These are phyloP conservation scores for Parambassis ranga DNA, from an alignment of 2,797 vertebrate species.

Conservation along the genomic window DNA sequence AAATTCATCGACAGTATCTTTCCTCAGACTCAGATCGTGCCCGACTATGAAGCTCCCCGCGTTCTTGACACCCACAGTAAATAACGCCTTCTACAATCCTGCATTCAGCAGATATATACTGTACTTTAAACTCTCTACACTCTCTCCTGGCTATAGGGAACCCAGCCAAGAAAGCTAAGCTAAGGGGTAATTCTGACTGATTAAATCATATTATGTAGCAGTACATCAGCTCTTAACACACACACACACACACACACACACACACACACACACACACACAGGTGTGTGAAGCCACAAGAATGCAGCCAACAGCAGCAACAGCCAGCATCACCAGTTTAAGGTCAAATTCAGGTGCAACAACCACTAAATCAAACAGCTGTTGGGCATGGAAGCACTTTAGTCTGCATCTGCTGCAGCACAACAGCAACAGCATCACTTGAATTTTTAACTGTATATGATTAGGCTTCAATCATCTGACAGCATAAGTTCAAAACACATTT, in stretches of 20 bases:
- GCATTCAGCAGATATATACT: not conserved
- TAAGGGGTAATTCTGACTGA: slow-evolving; percentile 3
- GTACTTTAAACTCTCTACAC: not conserved
- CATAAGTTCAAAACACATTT: slow-evolving; percentile 35
- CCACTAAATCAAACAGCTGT: slow-evolving; percentile 25
- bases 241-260: no score
- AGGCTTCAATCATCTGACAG: slow-evolving; percentile 27
- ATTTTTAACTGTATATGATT: slow-evolving; percentile 22
- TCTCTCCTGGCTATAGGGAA: not conserved
- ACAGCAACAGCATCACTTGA: slow-evolving; percentile 11
- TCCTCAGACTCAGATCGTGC: not conserved
- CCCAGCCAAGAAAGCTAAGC: slow-evolving; percentile 5
- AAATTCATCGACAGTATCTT: not conserved
- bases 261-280: no score
- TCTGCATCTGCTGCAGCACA: slow-evolving; percentile 19
- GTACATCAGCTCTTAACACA: slow-evolving; percentile 8
- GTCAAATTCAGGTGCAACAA: slow-evolving; percentile 32
- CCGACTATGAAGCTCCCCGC: not conserved
- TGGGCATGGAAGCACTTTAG: slow-evolving; percentile 12
- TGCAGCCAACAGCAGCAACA: slow-evolving; percentile 47
- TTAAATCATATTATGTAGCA: slow-evolving; percentile 10
- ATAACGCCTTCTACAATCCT: slow-evolving; percentile 1
- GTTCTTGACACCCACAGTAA: slow-evolving; percentile 14
- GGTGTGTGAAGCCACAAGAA: slow-evolving; percentile 36
- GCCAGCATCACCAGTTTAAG: slow-evolving; percentile 38